phyloP scores from a whole-genome alignment of 2,888 invertebrate genomes.

The Platerodrilus igneus region DNA sequence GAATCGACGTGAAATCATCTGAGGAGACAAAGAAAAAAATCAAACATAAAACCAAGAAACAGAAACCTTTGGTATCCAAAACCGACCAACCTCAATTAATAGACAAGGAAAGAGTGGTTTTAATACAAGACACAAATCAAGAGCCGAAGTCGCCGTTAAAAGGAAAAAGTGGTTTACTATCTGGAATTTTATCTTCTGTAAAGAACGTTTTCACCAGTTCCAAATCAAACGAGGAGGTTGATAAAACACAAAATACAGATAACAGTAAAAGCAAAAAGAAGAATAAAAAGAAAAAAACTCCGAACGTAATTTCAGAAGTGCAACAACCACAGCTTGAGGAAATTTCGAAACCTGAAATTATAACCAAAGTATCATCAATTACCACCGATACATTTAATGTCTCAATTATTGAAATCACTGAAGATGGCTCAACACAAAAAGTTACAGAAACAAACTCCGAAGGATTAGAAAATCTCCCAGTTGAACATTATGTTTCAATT shows the following conservation, averaged over 20 bases:
- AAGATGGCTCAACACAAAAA: slow-evolving; percentile 14
- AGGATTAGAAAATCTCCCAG: slow-evolving; percentile 8
- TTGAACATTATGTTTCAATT: too few relatives aligned
- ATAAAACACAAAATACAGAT: slow-evolving; percentile 18
- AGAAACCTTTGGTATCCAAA: too few relatives aligned
- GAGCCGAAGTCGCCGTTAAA: too few relatives aligned
- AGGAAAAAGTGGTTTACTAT: slow-evolving; percentile 32
- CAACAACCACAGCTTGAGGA: too few relatives aligned
- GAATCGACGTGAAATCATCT: too few relatives aligned
- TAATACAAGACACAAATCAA: too few relatives aligned
- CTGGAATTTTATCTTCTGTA: slow-evolving; percentile 34
- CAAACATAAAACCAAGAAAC: slow-evolving; percentile 26
- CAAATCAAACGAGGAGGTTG: slow-evolving; percentile 20
- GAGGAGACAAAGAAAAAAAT: slow-evolving; percentile 20
- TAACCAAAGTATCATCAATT: too few relatives aligned
- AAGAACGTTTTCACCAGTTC: slow-evolving; percentile 33
- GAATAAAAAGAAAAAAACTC: slow-evolving; percentile 1
- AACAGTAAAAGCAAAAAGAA: slow-evolving; percentile 8
- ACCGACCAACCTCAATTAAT: too few relatives aligned
- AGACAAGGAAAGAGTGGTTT: too few relatives aligned
- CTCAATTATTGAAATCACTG: slow-evolving; percentile 12
- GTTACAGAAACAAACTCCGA: slow-evolving; percentile 24
- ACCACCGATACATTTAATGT: too few relatives aligned
- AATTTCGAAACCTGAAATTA: too few relatives aligned
- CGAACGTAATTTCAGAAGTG: too few relatives aligned